Base-by-base conservation (phyloP, 2,797 vertebrate genomes). In the Gymnoscopelus microlampas region DNA sequence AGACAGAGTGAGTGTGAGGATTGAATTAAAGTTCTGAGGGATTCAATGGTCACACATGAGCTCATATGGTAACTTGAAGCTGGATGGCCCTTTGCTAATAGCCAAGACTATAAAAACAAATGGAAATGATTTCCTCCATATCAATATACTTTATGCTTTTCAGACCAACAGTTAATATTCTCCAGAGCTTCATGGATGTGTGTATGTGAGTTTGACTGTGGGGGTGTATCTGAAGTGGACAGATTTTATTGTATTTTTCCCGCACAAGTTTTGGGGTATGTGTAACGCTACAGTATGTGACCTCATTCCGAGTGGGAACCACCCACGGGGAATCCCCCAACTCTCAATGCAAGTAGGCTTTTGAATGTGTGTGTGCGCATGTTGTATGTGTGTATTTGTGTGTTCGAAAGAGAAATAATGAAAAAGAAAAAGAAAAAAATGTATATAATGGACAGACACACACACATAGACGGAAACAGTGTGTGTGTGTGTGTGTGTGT, bases 261-360 rank as follows among this genome's bases (percentile, higher is more conserved):
- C 72, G 50, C 68, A 77, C 72, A 90, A 76, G 80, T 88, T 84
- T 91, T 83, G 68, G 78, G 77, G 88, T 78, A 82, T 88, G 83
- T 83, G 83, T 65, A 79, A 76, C 80, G 66, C 69, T 77, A 60
- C 77, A 80, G 74, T 35, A 84, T 64, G 71, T 94, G 93, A 94
- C 88, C 89, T 94, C 90, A 94, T 94, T 87, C 84, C 80, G 68
- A 85, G 74, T 88, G 85, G 83, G 92, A 92, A 89, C 86, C 90
- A 85, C 91, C 91, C 91, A 89, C 60, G 89, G 92, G 91, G 92
- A 94, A 85, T 86, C 93, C 92, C 93, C 92, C 80, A 53, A 81
- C 76, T 86, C 84, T 70, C 58, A 77, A 65, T 68, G 77, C 83
- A 73, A 80, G 80, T 71, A 65, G 71, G 80, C 58, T 78, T 73